Conservation (phyloP, 2,888 invertebrate species). For the Dioctria rufipes region DNA sequence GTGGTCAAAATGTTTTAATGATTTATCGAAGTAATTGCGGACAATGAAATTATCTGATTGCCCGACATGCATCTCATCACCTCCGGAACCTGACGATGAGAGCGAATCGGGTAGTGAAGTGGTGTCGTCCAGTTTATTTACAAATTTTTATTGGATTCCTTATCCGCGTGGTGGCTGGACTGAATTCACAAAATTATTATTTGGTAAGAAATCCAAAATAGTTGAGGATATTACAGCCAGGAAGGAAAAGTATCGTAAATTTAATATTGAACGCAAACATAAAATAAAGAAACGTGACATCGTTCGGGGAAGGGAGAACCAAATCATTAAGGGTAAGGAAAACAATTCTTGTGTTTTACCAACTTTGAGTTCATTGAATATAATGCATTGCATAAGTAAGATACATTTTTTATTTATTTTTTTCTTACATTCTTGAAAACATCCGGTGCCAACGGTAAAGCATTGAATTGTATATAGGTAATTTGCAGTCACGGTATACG, state of each 20-base stretch:
- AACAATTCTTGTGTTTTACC: neutral
- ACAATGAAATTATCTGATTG: constrained; percentile 60
- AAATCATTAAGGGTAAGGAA: constrained; percentile 50
- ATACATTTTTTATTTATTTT: neutral
- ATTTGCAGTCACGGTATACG: constrained; percentile 3
- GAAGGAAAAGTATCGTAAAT: constrained; percentile 56
- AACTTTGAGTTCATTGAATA: neutral
- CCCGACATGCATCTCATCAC: constrained; percentile 60
- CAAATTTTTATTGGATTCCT: constrained; percentile 50
- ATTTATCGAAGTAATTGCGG: constrained; percentile 21
- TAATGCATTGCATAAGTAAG: neutral
- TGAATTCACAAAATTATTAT: constrained; percentile 56
- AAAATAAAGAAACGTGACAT: constrained; percentile 61
- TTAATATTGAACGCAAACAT: constrained; percentile 60
- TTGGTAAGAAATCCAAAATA: constrained; percentile 15
- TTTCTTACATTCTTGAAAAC: neutral
- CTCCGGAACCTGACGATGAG: constrained; percentile 53
- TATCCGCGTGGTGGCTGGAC: constrained; percentile 41
- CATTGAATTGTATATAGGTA: neutral
- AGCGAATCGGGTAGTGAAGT: constrained; percentile 21
- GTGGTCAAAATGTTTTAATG: constrained; percentile 11
- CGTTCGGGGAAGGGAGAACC: constrained; percentile 36
- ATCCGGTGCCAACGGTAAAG: neutral
- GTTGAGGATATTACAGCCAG: constrained; percentile 7
- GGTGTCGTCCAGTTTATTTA: constrained; percentile 31